Conservation (phyloP, 2,797 vertebrate species). For the Hydrocynus forskahlii region DNA sequence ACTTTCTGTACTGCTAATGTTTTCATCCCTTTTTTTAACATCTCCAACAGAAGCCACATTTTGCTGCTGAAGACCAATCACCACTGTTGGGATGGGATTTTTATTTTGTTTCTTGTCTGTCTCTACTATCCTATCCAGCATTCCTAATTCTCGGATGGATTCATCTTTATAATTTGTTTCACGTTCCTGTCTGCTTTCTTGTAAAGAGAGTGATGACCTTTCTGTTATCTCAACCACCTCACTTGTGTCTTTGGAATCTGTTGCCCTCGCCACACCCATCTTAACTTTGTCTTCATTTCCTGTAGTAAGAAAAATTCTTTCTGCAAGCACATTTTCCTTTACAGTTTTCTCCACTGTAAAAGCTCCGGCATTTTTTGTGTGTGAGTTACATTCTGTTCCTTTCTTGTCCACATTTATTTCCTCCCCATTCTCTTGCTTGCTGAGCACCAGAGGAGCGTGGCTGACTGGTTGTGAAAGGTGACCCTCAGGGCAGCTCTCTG, state of each 20-base stretch:
- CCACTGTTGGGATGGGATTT: conserved; percentile 40
- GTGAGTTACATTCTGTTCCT: conserved; percentile 22
- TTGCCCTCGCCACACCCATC: conserved; percentile 59
- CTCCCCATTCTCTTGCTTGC: conserved; percentile 43
- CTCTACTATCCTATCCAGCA: conserved; percentile 57
- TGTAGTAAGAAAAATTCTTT: conserved; percentile 48
- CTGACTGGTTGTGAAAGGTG: conserved; percentile 50
- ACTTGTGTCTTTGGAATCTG: neutral
- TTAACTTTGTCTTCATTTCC: conserved; percentile 55
- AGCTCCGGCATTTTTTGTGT: conserved; percentile 24
- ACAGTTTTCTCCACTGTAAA: conserved; percentile 34
- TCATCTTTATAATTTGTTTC: conserved; percentile 23
- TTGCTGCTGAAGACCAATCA: conserved; percentile 23
- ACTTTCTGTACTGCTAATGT: conserved; percentile 1
- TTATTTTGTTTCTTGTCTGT: conserved; percentile 57
- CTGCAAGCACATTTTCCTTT: conserved; percentile 66
- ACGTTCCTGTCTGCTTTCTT: neutral
- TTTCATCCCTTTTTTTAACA: conserved; percentile 32
- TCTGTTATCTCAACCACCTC: conserved; percentile 16
- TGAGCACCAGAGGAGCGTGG: conserved; percentile 31
- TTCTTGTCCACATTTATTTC: conserved; percentile 31
- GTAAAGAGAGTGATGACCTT: conserved; percentile 11
- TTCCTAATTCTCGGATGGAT: conserved; percentile 43
- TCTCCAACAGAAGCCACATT: conserved; percentile 5
- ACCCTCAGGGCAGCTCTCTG: conserved; percentile 45